phyloP scores from a whole-genome alignment of 2,797 vertebrate species.

The Intellagama lesueurii region DNA sequence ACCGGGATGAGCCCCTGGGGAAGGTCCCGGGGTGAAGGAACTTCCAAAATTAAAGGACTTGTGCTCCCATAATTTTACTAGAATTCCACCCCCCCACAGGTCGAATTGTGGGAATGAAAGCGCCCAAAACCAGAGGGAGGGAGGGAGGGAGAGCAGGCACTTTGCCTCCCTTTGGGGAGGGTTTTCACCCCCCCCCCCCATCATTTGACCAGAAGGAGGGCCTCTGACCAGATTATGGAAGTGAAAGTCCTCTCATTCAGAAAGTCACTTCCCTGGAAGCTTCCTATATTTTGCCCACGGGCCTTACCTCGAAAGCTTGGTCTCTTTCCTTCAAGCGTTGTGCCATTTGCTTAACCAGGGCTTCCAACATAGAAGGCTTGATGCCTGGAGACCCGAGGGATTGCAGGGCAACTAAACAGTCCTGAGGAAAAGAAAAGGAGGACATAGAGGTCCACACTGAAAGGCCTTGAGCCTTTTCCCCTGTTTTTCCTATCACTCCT shows the following conservation, averaged over 20 bases:
- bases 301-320: constrained; percentile 28
- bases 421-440: constrained; percentile 33
- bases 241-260: no score
- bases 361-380: neutral
- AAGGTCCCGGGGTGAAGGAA: neutral
- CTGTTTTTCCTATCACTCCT: neutral
- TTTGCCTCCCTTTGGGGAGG: no score
- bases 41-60: neutral
- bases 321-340: constrained; percentile 35
- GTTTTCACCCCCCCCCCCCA: no score
- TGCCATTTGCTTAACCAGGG: constrained; percentile 29
- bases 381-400: neutral
- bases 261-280: no score
- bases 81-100: no score
- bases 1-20: neutral
- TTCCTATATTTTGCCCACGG: no score
- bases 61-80: no score
- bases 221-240: no score
- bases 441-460: neutral
- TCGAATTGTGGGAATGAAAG: no score
- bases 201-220: no score
- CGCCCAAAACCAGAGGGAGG: no score
- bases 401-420: constrained; percentile 42
- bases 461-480: neutral
- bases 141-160: no score